Evolutionary conservation across 2,888 invertebrate genomes (phyloP).

Genomic region (Cryptophagus acutangulus): DNA sequence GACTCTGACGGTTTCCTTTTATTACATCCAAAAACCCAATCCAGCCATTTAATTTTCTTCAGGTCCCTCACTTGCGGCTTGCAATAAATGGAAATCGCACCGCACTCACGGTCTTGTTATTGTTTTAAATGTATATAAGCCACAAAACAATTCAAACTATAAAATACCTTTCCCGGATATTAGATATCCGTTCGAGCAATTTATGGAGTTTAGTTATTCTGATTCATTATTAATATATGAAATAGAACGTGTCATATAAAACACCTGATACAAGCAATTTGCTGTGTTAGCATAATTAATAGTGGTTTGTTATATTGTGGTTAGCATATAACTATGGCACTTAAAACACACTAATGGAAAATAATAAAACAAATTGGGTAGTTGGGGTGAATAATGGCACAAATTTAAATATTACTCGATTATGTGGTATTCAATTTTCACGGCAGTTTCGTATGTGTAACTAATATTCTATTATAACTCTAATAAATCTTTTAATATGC

Average conservation of each 20-base stretch:
- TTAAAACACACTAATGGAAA: constrained; percentile 6
- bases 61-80: constrained; percentile 43
- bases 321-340: constrained; percentile 3
- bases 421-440: constrained; percentile 3
- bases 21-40: constrained; percentile 26
- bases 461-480: too few relatives aligned
- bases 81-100: constrained; percentile 35
- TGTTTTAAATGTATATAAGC: constrained; percentile 14
- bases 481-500: too few relatives aligned
- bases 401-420: constrained; percentile 5
- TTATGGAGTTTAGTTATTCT: too few relatives aligned
- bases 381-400: constrained; percentile 4
- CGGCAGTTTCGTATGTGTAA: not conserved
- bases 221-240: not conserved
- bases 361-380: constrained; percentile 7
- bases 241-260: constrained; percentile 2
- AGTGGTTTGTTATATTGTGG: constrained; percentile 26
- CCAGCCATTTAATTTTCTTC: constrained; percentile 41
- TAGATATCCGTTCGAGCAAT: too few relatives aligned
- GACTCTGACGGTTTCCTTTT: constrained; percentile 28
- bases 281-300: constrained; percentile 10
- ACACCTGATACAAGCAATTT: constrained; percentile 4
- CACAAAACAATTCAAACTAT: too few relatives aligned
- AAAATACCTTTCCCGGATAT: too few relatives aligned
- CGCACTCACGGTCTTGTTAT: constrained; percentile 20